phyloP scores from a whole-genome alignment of 2,113 vertebrate species.

The Indicator maculatus region DNA sequence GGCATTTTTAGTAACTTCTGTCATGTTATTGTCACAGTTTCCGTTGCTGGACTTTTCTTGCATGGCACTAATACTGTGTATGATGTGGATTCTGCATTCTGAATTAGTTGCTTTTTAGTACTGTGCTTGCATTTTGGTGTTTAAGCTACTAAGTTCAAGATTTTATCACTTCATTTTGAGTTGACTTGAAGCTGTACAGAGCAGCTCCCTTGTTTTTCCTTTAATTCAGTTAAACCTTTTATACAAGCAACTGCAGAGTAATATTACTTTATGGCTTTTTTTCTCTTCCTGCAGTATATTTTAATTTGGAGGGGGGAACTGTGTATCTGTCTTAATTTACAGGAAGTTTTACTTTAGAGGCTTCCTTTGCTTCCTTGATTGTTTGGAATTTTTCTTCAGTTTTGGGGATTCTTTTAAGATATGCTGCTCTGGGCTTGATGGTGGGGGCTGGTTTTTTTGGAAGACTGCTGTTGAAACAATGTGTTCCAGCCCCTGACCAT shows the following conservation, averaged over 20 bases:
- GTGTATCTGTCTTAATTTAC: not conserved
- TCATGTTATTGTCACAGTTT: not conserved
- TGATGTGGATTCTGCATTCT: not conserved
- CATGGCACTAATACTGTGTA: not conserved
- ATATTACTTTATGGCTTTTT: not conserved
- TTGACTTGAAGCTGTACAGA: not conserved
- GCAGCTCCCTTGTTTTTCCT: not conserved
- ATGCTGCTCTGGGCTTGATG: not conserved
- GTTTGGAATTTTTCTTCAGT: not conserved
- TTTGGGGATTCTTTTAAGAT: not conserved
- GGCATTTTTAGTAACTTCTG: not conserved
- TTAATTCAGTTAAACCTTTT: not conserved
- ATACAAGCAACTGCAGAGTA: not conserved
- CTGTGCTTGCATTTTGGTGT: not conserved
- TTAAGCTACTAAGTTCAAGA: not conserved
- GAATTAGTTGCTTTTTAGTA: not conserved
- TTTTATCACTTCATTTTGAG: not conserved
- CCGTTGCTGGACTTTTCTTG: not conserved
- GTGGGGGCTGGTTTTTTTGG: not conserved
- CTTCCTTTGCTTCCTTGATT: not conserved
- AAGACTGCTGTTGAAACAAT: too few species aligned
- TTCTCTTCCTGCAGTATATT: rapidly evolving
- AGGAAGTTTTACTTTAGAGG: not conserved
- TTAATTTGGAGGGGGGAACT: not conserved
- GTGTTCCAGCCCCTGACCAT: too few species aligned